Conservation (phyloP, 2,888 invertebrate species). For the Dryocosmus kuriphilus region DNA sequence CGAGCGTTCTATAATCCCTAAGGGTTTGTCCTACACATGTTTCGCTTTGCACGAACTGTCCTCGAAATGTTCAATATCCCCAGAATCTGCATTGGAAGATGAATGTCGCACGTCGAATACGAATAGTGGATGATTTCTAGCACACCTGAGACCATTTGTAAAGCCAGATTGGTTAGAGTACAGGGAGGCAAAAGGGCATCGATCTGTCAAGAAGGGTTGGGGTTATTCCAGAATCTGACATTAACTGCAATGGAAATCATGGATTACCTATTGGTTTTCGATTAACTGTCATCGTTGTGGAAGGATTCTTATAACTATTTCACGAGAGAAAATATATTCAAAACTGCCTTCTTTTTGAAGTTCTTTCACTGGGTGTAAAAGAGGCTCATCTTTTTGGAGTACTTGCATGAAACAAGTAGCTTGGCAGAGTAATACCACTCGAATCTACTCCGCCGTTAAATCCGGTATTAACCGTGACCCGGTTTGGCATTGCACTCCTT, state of each 20-base stretch:
- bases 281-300: neutral
- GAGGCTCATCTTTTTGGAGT: slow-evolving; percentile 22
- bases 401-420: slow-evolving; percentile 24
- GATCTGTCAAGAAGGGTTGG: slow-evolving; percentile 30
- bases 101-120: slow-evolving; percentile 70
- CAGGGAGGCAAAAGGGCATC: slow-evolving; percentile 51
- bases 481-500: slow-evolving; percentile 15
- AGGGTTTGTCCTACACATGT: slow-evolving; percentile 76
- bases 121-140: slow-evolving; percentile 70
- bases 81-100: slow-evolving; percentile 68
- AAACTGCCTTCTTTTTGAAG: slow-evolving; percentile 13
- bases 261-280: neutral
- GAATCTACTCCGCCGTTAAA: slow-evolving; percentile 23
- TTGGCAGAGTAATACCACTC: slow-evolving; percentile 17
- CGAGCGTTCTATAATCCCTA: slow-evolving; percentile 72
- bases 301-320: neutral
- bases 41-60: slow-evolving; percentile 72
- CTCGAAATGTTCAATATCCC: slow-evolving; percentile 73
- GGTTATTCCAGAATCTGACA: neutral
- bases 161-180: slow-evolving; percentile 58
- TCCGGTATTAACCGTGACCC: slow-evolving; percentile 33
- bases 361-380: slow-evolving; percentile 10
- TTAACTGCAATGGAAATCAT: neutral
- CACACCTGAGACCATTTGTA: slow-evolving; percentile 71
- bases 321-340: neutral